Conservation (phyloP, 1,140 invertebrate genomes). For the Eupeodes corollae region DNA sequence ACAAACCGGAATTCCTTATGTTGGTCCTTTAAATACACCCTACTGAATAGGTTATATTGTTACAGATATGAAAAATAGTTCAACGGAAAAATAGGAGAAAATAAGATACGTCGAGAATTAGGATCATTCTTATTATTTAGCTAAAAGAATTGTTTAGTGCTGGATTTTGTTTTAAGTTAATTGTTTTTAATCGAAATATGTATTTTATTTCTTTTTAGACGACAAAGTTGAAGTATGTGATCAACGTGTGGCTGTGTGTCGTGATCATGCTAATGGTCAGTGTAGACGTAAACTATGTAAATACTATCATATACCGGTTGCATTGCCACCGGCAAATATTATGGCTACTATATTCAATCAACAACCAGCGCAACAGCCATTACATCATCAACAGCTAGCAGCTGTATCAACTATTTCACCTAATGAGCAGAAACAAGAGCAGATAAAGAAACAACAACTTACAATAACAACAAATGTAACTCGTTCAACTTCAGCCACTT, state of each 20-base stretch:
- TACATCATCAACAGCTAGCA: constrained; percentile 3
- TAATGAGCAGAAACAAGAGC: constrained; percentile 11
- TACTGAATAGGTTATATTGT: too few relatives aligned
- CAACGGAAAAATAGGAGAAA: too few relatives aligned
- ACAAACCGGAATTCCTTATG: too few relatives aligned
- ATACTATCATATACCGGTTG: constrained; percentile 85
- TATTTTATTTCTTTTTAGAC: constrained; percentile 43
- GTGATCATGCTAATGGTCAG: constrained; percentile 82
- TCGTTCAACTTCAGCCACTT: constrained; percentile 20
- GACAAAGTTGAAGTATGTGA: constrained; percentile 86
- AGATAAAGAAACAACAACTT: constrained; percentile 15
- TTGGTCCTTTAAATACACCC: too few relatives aligned
- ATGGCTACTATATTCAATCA: constrained; percentile 36
- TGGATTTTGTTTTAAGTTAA: too few relatives aligned
- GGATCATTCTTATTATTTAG: too few relatives aligned
- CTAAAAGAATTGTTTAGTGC: too few relatives aligned
- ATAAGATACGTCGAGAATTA: too few relatives aligned
- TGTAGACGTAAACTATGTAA: constrained; percentile 83
- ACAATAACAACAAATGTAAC: constrained; percentile 28
- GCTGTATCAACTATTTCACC: constrained; percentile 2
- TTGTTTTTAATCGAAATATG: too few relatives aligned
- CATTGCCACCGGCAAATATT: constrained; percentile 57
- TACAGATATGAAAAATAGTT: too few relatives aligned
- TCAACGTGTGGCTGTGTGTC: constrained; percentile 86
- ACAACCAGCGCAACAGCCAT: constrained; percentile 16